These are phyloP conservation scores for Cairina moschata DNA, from an alignment of 2,113 vertebrate genomes.

Conservation along the genomic window DNA sequence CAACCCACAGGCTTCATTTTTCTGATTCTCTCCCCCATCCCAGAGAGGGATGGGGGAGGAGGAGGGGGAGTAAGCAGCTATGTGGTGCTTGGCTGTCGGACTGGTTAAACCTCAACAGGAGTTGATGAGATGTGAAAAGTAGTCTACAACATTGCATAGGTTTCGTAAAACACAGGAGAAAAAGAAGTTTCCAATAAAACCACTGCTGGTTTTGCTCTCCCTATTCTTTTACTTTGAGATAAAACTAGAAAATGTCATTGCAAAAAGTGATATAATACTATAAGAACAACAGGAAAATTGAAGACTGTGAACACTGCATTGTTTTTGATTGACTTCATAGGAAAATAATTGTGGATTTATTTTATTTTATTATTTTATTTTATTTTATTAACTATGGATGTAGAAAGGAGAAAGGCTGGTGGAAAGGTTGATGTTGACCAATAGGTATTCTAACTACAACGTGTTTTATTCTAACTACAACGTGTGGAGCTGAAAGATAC, in stretches of 20 bases:
- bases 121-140: neutral
- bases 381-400: neutral
- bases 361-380: neutral
- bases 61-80: too few relatives aligned
- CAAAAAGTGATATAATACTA: neutral
- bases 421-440: neutral
- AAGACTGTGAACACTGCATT: neutral
- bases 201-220: neutral
- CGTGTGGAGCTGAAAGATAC: neutral
- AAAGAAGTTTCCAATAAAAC: neutral
- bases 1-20: too few relatives aligned
- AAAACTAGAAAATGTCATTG: neutral
- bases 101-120: neutral
- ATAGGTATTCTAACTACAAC: neutral
- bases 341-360: neutral
- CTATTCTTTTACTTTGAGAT: neutral
- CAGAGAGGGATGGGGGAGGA: too few relatives aligned
- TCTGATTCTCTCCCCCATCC: too few relatives aligned
- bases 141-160: neutral
- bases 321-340: neutral
- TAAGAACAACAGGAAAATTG: neutral
- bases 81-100: too few relatives aligned
- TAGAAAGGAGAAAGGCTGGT: neutral
- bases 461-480: neutral
- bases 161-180: neutral